These are phyloP conservation scores for Lagocephalus sceleratus DNA, from an alignment of 2,797 vertebrate genomes.

Conservation along the genomic window DNA sequence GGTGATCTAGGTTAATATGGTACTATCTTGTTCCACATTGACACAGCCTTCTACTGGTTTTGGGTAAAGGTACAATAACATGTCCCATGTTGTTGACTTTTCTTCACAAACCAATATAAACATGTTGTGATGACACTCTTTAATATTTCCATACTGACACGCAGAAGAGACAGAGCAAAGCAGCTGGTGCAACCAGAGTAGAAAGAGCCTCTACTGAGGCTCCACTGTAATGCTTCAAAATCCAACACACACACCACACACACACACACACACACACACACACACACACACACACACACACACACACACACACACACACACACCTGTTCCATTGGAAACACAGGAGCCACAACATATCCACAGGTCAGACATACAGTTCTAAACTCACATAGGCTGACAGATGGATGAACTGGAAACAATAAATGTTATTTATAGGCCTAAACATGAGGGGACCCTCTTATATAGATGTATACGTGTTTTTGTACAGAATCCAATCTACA, in stretches of 20 bases:
- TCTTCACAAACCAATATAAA: neutral
- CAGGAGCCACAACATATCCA: neutral
- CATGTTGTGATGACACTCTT: neutral
- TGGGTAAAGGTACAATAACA: neutral
- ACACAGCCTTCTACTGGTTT: neutral
- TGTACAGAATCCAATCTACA: too few species aligned
- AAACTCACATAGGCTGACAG: neutral
- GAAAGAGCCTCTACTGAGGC: neutral
- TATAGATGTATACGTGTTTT: too few species aligned
- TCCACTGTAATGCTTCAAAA: neutral
- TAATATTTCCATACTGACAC: neutral
- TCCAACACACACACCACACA: slow-evolving; percentile 9
- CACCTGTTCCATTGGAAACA: neutral
- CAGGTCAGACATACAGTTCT: neutral
- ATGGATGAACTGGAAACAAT: neutral
- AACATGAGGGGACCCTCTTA: too few species aligned
- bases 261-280: neutral
- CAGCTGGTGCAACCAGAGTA: neutral
- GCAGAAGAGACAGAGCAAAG: neutral
- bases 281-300: neutral
- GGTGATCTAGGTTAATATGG: neutral
- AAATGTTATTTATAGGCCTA: neutral
- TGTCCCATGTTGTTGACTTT: neutral
- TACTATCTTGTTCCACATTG: neutral
- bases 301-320: neutral